phyloP scores from a whole-genome alignment of 2,888 invertebrate species.

The Drosophila flavopinicola region DNA sequence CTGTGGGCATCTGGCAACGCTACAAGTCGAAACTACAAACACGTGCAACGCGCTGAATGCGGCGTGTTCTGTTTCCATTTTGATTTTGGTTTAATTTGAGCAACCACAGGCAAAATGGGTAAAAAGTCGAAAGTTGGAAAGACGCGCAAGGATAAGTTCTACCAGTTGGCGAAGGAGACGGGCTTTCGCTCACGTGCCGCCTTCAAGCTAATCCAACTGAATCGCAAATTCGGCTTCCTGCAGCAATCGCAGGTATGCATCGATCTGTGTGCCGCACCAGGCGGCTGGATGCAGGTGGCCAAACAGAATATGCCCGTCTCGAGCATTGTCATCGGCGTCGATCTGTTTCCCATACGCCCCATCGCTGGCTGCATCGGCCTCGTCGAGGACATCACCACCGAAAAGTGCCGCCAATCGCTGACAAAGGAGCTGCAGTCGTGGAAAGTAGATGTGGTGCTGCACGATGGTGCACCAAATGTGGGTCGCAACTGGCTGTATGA shows the following conservation, averaged over 20 bases:
- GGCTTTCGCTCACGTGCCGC: slow-evolving; percentile 99
- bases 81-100: slow-evolving; percentile 13
- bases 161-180: slow-evolving; percentile 99
- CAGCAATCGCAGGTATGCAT: slow-evolving; percentile 98
- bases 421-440: slow-evolving; percentile 95
- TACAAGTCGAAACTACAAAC: slow-evolving; percentile 35
- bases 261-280: slow-evolving; percentile 99
- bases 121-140: slow-evolving; percentile 98
- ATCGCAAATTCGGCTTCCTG: slow-evolving; percentile 98
- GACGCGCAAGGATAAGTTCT: slow-evolving; percentile 98
- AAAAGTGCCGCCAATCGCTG: slow-evolving; percentile 93
- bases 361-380: slow-evolving; percentile 96
- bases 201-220: slow-evolving; percentile 99
- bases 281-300: slow-evolving; percentile 99
- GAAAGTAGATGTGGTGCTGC: slow-evolving; percentile 98
- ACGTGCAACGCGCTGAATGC: slow-evolving; percentile 50
- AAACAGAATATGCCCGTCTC: slow-evolving; percentile 98
- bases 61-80: slow-evolving; percentile 46
- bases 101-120: slow-evolving; percentile 89
- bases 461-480: slow-evolving; percentile 99
- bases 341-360: slow-evolving; percentile 96
- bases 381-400: slow-evolving; percentile 98
- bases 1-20: slow-evolving; percentile 41
- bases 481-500: slow-evolving; percentile 98
- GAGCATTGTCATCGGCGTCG: slow-evolving; percentile 97